Base-by-base conservation (phyloP, 2,888 invertebrate genomes). In the Drosophila cognata region DNA sequence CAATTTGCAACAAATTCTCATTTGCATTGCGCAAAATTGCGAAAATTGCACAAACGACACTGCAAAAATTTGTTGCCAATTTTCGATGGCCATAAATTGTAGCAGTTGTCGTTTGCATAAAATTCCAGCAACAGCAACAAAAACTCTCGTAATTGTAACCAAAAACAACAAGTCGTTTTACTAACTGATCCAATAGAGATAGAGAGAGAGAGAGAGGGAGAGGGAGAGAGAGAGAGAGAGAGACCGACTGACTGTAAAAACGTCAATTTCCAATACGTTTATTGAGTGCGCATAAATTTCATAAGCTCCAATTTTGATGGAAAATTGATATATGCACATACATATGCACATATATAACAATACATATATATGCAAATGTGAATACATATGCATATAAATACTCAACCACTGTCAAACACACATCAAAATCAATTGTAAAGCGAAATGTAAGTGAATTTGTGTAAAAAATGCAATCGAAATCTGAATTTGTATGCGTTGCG, bases 71-170 rank as follows among this genome's bases (percentile, higher is more conserved):
- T 77, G 81, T 71, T 74, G 68, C 64, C 75, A 66, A 67, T 80
- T 77, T 74, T 74, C 77, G 67, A 51, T 72, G 84, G 72, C 85
- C 89, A 86, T 86, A 86, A 86, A 86, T 86, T 88, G 85, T 80
- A 77, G 71, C 87, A 86, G 86, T 76, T 88, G 89, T 86, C 85
- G 89, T 82, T 86, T 88, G 85, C 85, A 86, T 85, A 88, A 79
- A 84, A 83, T 74, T 74, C 74, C 58, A 60, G 36, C 62, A 72
- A 72, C 36, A 71, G 38, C 63, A 57, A 51, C 48, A 70, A 61
- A 51, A 62, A 60, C 63, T 43, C 65, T 67, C 41, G 68, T 29
- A 71, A 76, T 38, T 51, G 56, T 55, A 71, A n/a, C 53, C 56
- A 59, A 57, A 51, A 62, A 58, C 59, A 64, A 61, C 55, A 58